These are phyloP conservation scores for Lithodes maja DNA, from an alignment of 2,888 invertebrate species.

Conservation along the genomic window DNA sequence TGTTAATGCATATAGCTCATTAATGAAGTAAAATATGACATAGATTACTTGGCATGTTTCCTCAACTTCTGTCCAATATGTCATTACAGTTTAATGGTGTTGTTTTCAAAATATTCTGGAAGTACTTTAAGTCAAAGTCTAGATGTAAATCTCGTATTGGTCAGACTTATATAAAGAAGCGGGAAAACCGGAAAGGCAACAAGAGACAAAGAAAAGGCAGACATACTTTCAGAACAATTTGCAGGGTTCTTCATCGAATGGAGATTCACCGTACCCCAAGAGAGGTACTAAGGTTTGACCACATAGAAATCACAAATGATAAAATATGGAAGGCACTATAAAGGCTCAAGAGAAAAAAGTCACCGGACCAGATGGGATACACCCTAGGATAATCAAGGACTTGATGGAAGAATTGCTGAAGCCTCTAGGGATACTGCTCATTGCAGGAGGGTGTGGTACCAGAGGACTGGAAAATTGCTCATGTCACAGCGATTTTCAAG, in stretches of 20 bases:
- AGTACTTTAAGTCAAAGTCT: neutral
- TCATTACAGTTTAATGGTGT: too few species aligned
- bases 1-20: too few species aligned
- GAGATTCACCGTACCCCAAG: neutral
- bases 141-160: neutral
- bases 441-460: slow-evolving; percentile 36
- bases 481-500: slow-evolving; percentile 18
- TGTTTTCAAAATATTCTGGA: neutral
- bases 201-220: slow-evolving; percentile 13
- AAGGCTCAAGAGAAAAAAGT: slow-evolving; percentile 16
- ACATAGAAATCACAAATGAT: slow-evolving; percentile 6
- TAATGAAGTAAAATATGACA: too few species aligned
- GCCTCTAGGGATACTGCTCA: slow-evolving; percentile 23
- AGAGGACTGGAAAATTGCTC: slow-evolving; percentile 35
- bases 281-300: neutral
- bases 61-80: too few species aligned
- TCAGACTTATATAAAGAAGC: neutral
- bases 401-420: slow-evolving; percentile 5
- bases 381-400: slow-evolving; percentile 15
- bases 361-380: slow-evolving; percentile 33
- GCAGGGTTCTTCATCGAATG: slow-evolving; percentile 16
- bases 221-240: slow-evolving; percentile 13
- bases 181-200: neutral
- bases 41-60: too few species aligned
- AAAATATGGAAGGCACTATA: slow-evolving; percentile 24